Evolutionary conservation across 2,797 vertebrate species (phyloP), one percentile per base, ranked within the genome.

Genomic region (Poliocrania exsul): DNA sequence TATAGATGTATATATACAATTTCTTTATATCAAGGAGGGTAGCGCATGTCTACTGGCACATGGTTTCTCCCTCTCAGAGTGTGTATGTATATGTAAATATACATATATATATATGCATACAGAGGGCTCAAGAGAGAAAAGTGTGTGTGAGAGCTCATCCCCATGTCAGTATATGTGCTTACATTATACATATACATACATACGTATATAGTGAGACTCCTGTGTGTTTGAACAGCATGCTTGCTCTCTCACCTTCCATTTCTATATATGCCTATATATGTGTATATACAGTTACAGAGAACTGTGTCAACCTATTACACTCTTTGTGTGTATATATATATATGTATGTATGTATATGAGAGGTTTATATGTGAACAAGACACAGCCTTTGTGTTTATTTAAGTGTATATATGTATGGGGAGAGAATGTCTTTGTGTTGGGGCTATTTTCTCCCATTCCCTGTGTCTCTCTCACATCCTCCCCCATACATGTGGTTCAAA

Each of bases 41-140:
- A 40, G 29, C 1, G 20, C 16, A 44, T 33, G 28, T 12, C 51
- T 38, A 35, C 21, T 20, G n/a, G 1, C 42, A 31, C n/a, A 69
- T 0, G 2, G 25, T 21, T 2, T 1, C 18, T 3, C 15, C 4
- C 19, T 20, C n/a, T 20, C 10, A 5, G 20, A 8, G 35, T 15
- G 54, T 38, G 9, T 37, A 6, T 17, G 9, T 15, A 4, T 33
- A 3, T 33, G 2, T 50, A 11, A 3, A 19, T 24, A 11, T n/a
- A n/a, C n/a, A n/a, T 21, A 6, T 11, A 5, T 9, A 49, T 33
- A 4, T 31, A 13, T 28, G 19, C 16, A 18, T 5, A 56, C 4
- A 69, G 18, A n/a, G 49, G 20, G 37, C 26, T 16, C 49, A 13
- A 18, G 9, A 24, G 12, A 35, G 21, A 47, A 21, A 38, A 3